Evolutionary conservation across 2,888 invertebrate species (phyloP).

Genomic region (Steinernema hermaphroditum): DNA sequence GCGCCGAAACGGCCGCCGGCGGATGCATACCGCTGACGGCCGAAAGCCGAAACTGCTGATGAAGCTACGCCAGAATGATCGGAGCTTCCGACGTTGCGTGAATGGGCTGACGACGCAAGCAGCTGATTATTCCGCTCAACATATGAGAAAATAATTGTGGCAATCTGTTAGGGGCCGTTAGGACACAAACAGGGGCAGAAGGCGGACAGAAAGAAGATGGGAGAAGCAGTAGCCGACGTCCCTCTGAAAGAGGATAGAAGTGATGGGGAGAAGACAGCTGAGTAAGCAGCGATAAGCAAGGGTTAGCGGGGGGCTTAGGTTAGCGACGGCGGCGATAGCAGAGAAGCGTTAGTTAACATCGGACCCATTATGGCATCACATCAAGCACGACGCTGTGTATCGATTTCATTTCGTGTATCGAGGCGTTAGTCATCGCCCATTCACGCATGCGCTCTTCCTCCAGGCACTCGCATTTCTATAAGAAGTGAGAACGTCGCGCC

Average conservation of each 20-base stretch:
- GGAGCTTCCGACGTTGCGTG: conserved; percentile 2
- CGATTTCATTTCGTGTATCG: conserved; percentile 13
- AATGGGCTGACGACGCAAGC: conserved; percentile 26
- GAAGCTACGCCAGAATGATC: conserved; percentile 16
- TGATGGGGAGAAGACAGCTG: neutral
- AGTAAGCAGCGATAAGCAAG: neutral
- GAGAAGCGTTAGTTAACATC: conserved; percentile 10
- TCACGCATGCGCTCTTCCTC: neutral
- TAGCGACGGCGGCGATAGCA: neutral
- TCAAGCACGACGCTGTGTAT: conserved; percentile 13
- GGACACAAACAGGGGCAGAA: neutral
- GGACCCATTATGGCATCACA: conserved; percentile 26
- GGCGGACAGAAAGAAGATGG: neutral
- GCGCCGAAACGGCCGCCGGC: neutral
- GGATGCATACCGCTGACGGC: conserved; percentile 25
- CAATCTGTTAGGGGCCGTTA: conserved; percentile 9
- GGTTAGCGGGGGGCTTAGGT: neutral
- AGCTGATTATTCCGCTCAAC: conserved; percentile 53
- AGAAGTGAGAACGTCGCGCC: neutral
- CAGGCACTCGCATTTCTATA: neutral
- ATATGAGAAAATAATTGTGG: conserved; percentile 55
- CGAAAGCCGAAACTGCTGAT: neutral
- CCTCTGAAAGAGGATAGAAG: conserved; percentile 2
- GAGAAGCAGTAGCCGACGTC: neutral
- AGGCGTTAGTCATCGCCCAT: conserved; percentile 5